Evolutionary conservation across 2,113 vertebrate genomes (phyloP).

Genomic region (Edolisoma coerulescens): DNA sequence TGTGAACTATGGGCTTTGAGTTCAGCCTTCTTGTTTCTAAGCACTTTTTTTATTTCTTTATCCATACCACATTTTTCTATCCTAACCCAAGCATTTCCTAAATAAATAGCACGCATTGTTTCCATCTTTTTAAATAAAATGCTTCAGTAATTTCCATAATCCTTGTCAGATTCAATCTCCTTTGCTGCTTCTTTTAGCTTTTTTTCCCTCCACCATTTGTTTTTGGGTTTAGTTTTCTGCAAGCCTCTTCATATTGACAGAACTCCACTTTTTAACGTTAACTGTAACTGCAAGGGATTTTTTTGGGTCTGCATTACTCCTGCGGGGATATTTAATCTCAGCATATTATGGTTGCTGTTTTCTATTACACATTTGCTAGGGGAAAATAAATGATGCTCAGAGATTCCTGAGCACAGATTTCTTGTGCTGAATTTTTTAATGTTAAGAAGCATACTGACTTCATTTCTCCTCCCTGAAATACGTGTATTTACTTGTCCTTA

Average conservation of each 20-base stretch:
- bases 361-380: neutral
- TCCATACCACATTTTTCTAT: neutral
- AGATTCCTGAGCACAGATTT: neutral
- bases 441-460: neutral
- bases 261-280: neutral
- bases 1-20: neutral
- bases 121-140: neutral
- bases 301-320: neutral
- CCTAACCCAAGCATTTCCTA: neutral
- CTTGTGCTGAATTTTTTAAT: neutral
- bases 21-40: neutral
- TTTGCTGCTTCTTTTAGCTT: neutral
- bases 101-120: neutral
- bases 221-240: neutral
- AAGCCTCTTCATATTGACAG: neutral
- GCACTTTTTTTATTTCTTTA: neutral
- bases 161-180: neutral
- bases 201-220: accelerated
- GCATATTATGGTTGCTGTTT: neutral
- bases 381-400: neutral
- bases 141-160: neutral
- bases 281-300: neutral
- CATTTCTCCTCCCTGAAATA: neutral
- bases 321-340: neutral
- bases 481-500: neutral